Base-by-base conservation (phyloP, 2,797 vertebrate genomes). In the Erethizon dorsatum region DNA sequence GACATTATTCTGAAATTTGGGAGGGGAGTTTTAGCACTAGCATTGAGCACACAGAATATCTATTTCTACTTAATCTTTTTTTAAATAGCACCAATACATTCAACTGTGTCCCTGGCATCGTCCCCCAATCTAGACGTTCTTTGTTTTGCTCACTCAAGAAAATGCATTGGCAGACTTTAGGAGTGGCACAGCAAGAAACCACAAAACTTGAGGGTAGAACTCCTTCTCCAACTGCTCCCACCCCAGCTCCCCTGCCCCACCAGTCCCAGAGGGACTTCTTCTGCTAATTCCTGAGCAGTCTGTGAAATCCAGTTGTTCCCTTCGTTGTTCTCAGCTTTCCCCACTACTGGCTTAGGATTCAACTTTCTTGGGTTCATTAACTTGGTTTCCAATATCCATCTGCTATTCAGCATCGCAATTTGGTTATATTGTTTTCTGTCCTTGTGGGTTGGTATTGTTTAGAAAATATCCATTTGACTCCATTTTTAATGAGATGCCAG, bases 381-480 rank as follows among this genome's bases (percentile, higher is more conserved):
- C n/a, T 61, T 5, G 5, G 33, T 54, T 90, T n/a, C 15, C 28
- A n/a, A 26, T 71, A 85, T 54, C 93, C 22, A 75, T n/a, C 45
- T 69, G 37, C 61, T 90, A 71, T 80, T 3, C n/a, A 86, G 59
- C n/a, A 79, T 85, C 45, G 79, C 56, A 69, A 45, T 71, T 65
- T 77, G 41, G 73, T 85, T 33, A 24, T 78, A 41, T 69, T 45
- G 52, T 80, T 73, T 56, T 80, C 82, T 91, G 63, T 78, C 9
- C 17, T 79, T 61, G 2, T 61, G 41, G 52, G 9, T 79, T 47
- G 56, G 50, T 13, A 57, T 57, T 50, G 56, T 65, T 85, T 20
- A 80, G n/a, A 90, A 94, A 83, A 84, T 54, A 52, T 71, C 26
- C n/a, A 71, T 45, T 71, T 63, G 88, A 91, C 28, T 86, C 33